A percentile compares a stretch with the other conserved stretches of the same genome.
phyloP scores from a whole-genome alignment of 2,113 vertebrate genomes.

The Heterotilapia buettikoferi region DNA sequence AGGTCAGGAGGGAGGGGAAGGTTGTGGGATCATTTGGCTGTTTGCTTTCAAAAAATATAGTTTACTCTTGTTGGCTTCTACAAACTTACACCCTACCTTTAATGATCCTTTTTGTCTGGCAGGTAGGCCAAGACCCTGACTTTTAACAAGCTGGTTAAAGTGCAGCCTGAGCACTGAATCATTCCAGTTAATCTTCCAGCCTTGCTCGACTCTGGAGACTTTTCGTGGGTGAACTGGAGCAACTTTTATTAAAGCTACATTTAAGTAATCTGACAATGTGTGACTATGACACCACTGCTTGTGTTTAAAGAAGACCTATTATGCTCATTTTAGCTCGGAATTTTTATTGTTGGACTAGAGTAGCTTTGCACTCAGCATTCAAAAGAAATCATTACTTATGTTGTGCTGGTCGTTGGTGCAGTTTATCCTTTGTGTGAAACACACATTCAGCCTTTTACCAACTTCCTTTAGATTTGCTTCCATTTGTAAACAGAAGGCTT shows the following conservation, averaged over 20 bases:
- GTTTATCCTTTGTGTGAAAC: background rate
- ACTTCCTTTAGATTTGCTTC: background rate
- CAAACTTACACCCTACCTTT: background rate
- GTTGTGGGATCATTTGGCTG: background rate
- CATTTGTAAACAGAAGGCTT: background rate
- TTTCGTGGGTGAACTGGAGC: conserved; percentile 47
- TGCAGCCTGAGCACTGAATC: conserved; percentile 56
- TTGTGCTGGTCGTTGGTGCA: background rate
- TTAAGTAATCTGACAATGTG: background rate
- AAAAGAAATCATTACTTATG: background rate
- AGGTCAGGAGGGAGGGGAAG: background rate
- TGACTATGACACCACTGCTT: background rate
- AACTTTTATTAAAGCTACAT: conserved; percentile 66
- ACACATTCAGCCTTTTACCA: background rate
- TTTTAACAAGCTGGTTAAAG: conserved; percentile 52
- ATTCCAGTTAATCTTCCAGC: conserved; percentile 70
- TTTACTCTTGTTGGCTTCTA: background rate
- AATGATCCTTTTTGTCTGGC: conserved; percentile 43
- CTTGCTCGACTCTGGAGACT: conserved; percentile 59
- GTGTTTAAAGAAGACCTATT: background rate
- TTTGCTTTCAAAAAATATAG: background rate
- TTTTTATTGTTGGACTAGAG: background rate
- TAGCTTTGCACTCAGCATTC: background rate
- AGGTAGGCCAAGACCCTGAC: conserved; percentile 28
- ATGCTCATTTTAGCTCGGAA: background rate